Evolutionary conservation across 2,888 invertebrate species (phyloP).

Genomic region (Drosophila peninsularis): DNA sequence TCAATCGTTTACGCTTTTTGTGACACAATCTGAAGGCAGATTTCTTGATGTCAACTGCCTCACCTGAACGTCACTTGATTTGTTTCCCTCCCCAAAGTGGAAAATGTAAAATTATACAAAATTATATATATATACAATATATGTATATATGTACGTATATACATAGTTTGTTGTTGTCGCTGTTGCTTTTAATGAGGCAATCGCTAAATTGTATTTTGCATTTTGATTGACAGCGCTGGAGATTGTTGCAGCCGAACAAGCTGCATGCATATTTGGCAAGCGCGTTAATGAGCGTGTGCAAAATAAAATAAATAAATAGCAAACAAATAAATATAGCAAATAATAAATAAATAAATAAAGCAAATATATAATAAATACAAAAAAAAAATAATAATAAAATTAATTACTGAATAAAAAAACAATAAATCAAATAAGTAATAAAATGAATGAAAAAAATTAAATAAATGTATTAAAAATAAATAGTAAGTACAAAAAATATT

Average conservation of each 20-base stretch:
- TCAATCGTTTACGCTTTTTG: conserved; percentile 41
- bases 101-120: conserved; percentile 71
- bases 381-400: neutral
- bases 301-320: neutral
- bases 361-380: neutral
- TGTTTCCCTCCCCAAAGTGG: conserved; percentile 35
- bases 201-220: conserved; percentile 63
- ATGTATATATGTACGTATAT: neutral
- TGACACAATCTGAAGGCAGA: conserved; percentile 47
- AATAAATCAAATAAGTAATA: too few species aligned
- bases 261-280: conserved; percentile 66
- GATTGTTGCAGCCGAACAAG: conserved; percentile 67
- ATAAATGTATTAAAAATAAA: neutral
- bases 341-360: neutral
- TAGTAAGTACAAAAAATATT: neutral
- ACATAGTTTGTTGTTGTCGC: neutral
- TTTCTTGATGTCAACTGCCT: conserved; percentile 37
- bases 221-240: conserved; percentile 76
- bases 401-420: neutral
- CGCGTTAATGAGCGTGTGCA: conserved; percentile 54
- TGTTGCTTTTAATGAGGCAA: conserved; percentile 71
- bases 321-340: neutral
- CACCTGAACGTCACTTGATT: conserved; percentile 26
- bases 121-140: conserved; percentile 1
- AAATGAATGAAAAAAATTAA: too few species aligned